Evolutionary conservation across 2,888 invertebrate genomes (phyloP), one percentile per base, ranked within the genome.

Genomic region (Pseudoips prasinana): DNA sequence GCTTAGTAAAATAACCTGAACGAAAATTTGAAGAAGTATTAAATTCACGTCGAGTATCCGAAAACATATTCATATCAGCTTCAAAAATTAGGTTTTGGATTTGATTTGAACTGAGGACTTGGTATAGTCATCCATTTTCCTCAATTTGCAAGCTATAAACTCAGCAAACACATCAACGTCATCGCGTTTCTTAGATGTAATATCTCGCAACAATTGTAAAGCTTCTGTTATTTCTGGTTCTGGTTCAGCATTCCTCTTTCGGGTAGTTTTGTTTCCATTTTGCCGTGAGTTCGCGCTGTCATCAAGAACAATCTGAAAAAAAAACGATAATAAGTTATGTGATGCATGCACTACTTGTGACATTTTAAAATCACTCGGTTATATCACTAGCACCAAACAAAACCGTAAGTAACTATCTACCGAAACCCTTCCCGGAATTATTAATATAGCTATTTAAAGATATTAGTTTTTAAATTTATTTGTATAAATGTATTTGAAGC

Each of bases 201-300:
- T 26, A 26, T 26, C 26, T 26, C 26, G 26, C 26, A 26, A 26
- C 26, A 26, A 26, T 26, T 18, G 26, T 18, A 26, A 26, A 26
- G 26, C 26, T 26, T 14, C 8, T 26, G 26, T 26, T 26, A 26
- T 26, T 26, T 26, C 26, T 18, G 26, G 26, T 1, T 26, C 26
- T 26, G 26, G 26, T 28, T 14, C 14, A 14, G 14, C 14, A 14
- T 14, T 14, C 11, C 11, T 25, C 25, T 25, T 25, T 25, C 25
- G 25, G 11, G 11, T 25, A 14, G 25, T 25, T 25, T 25, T 25
- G 11, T 25, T 11, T 11, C 25, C 25, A 25, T 25, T 25, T 25
- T 25, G 25, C 25, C 25, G 25, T 25, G 25, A 25, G 25, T 25
- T 25, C 25, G 25, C 9, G 25, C 25, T 25, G 25, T 25, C 25